These are phyloP conservation scores for human (Homo sapiens) DNA, from an alignment of 2,113 vertebrate species.

Conservation along the genomic window GRCh38 chr9:34387501-34388000, in stretches of 20 bases:
- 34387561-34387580: neutral
- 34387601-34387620: neutral
- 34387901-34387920: neutral
- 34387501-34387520: neutral
- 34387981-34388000: neutral
- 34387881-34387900: neutral
- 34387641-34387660: slow-evolving; percentile 9
- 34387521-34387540: neutral
- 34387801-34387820: neutral
- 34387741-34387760: neutral
- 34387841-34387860: neutral
- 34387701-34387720: neutral
- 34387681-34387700: slow-evolving; percentile 26
- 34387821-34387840: neutral
- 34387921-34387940: neutral
- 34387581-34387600: neutral
- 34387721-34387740: neutral
- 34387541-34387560: neutral
- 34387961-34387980: neutral
- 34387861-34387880: neutral
- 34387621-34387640: neutral
- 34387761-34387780: neutral
- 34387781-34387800: neutral
- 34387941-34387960: neutral
- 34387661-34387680: neutral